Evolutionary conservation across 2,888 invertebrate species (phyloP).

Genomic region (Yponomeuta evonymella): DNA sequence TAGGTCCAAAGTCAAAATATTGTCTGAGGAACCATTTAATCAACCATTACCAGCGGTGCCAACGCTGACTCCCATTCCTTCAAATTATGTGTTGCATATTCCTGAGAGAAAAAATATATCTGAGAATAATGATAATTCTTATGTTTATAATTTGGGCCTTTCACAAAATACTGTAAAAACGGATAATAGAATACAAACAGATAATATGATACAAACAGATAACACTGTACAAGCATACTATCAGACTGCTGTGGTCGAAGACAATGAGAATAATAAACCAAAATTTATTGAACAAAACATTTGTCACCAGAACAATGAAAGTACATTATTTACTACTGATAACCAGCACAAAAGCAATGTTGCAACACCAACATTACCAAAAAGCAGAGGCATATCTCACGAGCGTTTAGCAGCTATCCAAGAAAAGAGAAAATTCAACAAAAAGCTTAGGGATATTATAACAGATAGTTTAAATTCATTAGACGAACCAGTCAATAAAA

Average conservation of each 20-base stretch:
- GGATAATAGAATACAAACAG: background rate
- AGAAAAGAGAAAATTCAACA: conserved; percentile 62
- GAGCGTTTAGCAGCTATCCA: conserved; percentile 39
- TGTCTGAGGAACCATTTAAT: conserved; percentile 52
- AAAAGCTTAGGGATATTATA: conserved; percentile 57
- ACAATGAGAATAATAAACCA: background rate
- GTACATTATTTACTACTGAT: too few relatives aligned
- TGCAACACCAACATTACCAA: background rate
- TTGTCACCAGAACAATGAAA: too few relatives aligned
- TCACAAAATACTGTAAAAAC: conserved; percentile 19
- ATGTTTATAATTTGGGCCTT: background rate
- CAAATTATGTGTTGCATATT: conserved; percentile 34
- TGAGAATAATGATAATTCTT: background rate
- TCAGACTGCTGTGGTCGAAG: too few relatives aligned
- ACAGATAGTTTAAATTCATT: conserved; percentile 49
- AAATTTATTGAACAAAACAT: too few relatives aligned
- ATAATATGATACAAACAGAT: too few relatives aligned
- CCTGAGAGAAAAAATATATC: conserved; percentile 29
- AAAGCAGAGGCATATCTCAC: background rate
- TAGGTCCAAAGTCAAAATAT: conserved; percentile 40
- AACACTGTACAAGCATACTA: too few relatives aligned
- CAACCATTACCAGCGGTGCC: conserved; percentile 37
- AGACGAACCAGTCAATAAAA: conserved; percentile 29
- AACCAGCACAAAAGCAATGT: background rate
- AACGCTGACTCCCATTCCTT: conserved; percentile 43